Evolutionary conservation across 2,797 vertebrate species (phyloP).

Genomic region (Echeneis naucrates): DNA sequence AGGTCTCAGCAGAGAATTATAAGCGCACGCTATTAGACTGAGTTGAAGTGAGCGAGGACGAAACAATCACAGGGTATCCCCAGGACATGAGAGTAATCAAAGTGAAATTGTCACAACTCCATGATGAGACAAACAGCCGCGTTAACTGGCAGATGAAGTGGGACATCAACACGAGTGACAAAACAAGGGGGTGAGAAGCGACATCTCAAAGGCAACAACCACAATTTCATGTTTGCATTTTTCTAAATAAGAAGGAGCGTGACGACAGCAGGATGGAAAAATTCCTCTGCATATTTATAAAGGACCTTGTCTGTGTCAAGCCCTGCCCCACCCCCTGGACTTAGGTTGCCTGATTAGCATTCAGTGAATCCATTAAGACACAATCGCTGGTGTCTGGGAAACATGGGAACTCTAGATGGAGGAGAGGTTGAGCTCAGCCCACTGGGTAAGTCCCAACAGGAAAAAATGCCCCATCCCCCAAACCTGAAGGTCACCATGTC

Average conservation of each 20-base stretch:
- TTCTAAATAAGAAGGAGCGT: constrained; percentile 43
- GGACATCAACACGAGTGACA: neutral
- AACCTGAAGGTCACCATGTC: constrained; percentile 81
- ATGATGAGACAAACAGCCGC: constrained; percentile 59
- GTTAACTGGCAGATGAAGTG: constrained; percentile 48
- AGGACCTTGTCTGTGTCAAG: constrained; percentile 60
- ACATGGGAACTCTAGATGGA: constrained; percentile 78
- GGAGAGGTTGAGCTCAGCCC: constrained; percentile 74
- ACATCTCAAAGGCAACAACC: constrained; percentile 27
- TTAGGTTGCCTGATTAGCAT: constrained; percentile 83
- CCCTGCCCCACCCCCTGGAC: constrained; percentile 75
- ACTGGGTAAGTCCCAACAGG: constrained; percentile 55
- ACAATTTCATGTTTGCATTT: constrained; percentile 32
- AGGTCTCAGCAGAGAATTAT: constrained; percentile 43
- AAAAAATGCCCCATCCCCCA: constrained; percentile 60
- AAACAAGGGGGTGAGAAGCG: constrained; percentile 6
- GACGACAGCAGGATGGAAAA: constrained; percentile 25
- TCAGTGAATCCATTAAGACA: constrained; percentile 84
- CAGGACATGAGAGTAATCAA: constrained; percentile 47
- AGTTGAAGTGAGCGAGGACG: constrained; percentile 43
- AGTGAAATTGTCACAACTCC: constrained; percentile 51
- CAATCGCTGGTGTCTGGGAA: constrained; percentile 81
- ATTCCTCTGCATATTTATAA: constrained; percentile 67
- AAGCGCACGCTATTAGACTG: constrained; percentile 35
- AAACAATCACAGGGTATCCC: constrained; percentile 54